Evolutionary conservation across 2,888 invertebrate genomes (phyloP).

Genomic region (Cremastobaeus sp.): DNA sequence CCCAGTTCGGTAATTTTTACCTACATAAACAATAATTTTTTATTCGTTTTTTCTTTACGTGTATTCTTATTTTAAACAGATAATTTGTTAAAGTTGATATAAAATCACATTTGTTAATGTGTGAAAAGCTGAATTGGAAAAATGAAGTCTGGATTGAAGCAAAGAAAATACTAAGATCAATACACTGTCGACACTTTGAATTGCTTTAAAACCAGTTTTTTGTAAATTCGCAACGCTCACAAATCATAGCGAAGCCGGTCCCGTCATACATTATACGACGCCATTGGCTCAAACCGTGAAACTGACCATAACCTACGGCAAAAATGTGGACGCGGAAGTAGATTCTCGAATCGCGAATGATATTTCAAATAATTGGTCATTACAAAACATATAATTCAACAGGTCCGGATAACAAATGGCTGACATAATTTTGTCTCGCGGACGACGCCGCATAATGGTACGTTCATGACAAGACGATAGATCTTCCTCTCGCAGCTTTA

Average conservation of each 20-base stretch:
- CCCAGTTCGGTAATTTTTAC: no score
- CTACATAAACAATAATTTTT: no score
- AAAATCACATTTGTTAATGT: no score
- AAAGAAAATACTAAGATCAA: no score
- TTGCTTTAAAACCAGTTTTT: no score
- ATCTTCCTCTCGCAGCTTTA: conserved; percentile 49
- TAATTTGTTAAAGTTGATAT: no score
- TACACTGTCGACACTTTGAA: no score
- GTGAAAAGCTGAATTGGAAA: no score
- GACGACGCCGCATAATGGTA: conserved; percentile 38
- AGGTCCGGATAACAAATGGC: conserved; percentile 49
- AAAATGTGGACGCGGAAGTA: conserved; percentile 42
- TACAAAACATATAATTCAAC: conserved; percentile 54
- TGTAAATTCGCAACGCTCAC: not conserved
- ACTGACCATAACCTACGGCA: conserved; percentile 22
- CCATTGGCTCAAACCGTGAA: conserved; percentile 9
- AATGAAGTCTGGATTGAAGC: no score
- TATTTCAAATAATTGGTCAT: conserved; percentile 58
- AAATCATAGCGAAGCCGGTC: conserved; percentile 31
- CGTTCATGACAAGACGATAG: conserved; percentile 48
- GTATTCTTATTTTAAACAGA: no score
- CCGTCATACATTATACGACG: conserved; percentile 22
- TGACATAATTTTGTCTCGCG: conserved; percentile 53
- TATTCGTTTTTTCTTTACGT: no score
- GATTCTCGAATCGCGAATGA: conserved; percentile 39